phyloP scores from a whole-genome alignment of 2,888 invertebrate species.

The Phanerotoma sp. region DNA sequence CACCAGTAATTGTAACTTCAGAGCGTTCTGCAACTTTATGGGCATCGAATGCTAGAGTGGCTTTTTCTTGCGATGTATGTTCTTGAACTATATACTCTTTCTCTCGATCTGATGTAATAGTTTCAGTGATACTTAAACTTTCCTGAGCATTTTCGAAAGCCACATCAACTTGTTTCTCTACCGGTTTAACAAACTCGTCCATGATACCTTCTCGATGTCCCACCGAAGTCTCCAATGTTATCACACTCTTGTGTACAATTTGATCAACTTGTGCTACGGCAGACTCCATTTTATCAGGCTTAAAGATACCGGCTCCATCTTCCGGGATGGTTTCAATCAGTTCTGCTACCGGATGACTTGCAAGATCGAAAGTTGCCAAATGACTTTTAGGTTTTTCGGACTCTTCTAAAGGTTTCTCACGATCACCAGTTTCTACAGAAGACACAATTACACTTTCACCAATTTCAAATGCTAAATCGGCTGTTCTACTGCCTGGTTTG shows the following conservation, averaged over 20 bases:
- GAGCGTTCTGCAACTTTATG: slow-evolving; percentile 64
- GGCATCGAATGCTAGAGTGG: slow-evolving; percentile 56
- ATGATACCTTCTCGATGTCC: slow-evolving; percentile 50
- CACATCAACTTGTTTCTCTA: slow-evolving; percentile 46
- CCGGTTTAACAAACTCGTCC: slow-evolving; percentile 47
- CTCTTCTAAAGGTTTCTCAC: slow-evolving; percentile 42
- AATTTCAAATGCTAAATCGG: slow-evolving; percentile 52
- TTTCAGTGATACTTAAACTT: slow-evolving; percentile 61
- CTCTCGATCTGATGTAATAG: slow-evolving; percentile 58
- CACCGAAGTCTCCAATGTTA: slow-evolving; percentile 54
- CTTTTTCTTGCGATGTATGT: slow-evolving; percentile 46
- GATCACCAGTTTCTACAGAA: slow-evolving; percentile 43
- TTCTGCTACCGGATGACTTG: slow-evolving; percentile 54
- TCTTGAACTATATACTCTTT: slow-evolving; percentile 45
- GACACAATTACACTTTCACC: slow-evolving; percentile 48
- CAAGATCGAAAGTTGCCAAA: slow-evolving; percentile 52
- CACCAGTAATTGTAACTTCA: slow-evolving; percentile 61
- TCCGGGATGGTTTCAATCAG: slow-evolving; percentile 50
- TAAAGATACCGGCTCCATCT: slow-evolving; percentile 45
- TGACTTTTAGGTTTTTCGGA: slow-evolving; percentile 46
- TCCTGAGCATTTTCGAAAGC: slow-evolving; percentile 55
- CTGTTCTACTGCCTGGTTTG: slow-evolving; percentile 59
- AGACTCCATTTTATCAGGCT: slow-evolving; percentile 53
- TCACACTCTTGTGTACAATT: slow-evolving; percentile 60
- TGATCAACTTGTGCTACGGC: slow-evolving; percentile 62